A percentile compares a stretch with the other conserved stretches of the same genome.
Evolutionary conservation across 2,888 invertebrate species (phyloP).

Genomic region (Nezara viridula): DNA sequence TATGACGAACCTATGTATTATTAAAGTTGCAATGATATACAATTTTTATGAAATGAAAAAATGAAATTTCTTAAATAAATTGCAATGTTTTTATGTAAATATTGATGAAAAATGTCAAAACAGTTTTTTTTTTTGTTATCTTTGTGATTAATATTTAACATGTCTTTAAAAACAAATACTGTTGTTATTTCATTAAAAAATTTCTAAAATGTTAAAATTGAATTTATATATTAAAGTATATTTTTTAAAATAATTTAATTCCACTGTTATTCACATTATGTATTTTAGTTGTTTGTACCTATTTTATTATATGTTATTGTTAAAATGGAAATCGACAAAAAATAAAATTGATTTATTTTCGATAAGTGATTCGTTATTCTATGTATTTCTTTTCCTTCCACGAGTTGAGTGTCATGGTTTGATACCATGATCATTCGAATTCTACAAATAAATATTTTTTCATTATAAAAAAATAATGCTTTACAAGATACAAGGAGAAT

Average conservation of each 20-base stretch:
- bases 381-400: background rate
- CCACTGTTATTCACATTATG: background rate
- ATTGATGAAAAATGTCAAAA: too few species aligned
- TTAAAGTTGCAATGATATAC: background rate
- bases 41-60: background rate
- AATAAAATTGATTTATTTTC: background rate
- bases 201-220: background rate
- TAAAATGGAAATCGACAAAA: background rate
- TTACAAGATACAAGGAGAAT: too few species aligned
- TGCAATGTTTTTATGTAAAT: background rate
- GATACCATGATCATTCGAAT: background rate
- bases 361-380: background rate
- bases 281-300: background rate
- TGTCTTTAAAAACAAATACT: background rate
- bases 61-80: background rate
- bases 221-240: background rate
- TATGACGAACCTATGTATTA: background rate
- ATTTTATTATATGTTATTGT: background rate
- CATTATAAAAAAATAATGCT: too few species aligned
- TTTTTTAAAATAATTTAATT: background rate
- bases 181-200: background rate
- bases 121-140: background rate
- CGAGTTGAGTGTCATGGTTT: background rate
- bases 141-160: background rate
- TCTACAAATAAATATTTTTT: too few species aligned